phyloP scores from a whole-genome alignment of 2,797 vertebrate species.

The Micromesistius poutassou region DNA sequence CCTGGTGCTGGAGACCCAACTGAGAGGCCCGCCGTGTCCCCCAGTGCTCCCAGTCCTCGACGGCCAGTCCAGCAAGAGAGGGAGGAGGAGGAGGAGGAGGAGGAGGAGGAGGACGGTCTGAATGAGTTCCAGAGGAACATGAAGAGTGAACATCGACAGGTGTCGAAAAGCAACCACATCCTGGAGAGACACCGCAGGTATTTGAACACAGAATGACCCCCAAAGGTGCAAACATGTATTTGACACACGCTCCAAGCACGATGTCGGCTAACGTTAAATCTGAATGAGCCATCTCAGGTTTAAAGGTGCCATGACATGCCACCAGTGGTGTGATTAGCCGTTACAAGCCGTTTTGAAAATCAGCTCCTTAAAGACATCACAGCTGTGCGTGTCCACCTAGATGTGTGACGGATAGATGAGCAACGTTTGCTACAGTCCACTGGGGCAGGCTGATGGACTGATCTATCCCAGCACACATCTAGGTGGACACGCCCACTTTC shows the following conservation, averaged over 20 bases:
- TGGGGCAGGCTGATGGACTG: too few species aligned
- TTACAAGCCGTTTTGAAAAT: too few species aligned
- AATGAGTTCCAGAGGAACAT: conserved; percentile 37
- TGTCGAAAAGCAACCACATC: background rate
- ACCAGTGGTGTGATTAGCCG: too few species aligned
- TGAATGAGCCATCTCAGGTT: background rate
- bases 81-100: conserved; percentile 21
- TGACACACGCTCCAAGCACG: background rate
- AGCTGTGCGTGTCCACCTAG: too few species aligned
- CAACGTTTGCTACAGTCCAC: too few species aligned
- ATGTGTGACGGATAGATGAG: too few species aligned
- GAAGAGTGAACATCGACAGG: conserved; percentile 11
- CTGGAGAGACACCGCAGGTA: conserved; percentile 57
- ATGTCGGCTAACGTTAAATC: background rate
- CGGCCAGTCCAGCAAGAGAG: background rate
- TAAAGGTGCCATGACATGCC: too few species aligned
- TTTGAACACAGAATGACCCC: background rate
- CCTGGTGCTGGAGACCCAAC: background rate
- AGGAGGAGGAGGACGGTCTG: conserved; percentile 24
- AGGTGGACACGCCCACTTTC: too few species aligned
- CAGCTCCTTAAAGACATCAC: too few species aligned
- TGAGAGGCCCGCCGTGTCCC: background rate
- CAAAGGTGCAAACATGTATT: too few species aligned
- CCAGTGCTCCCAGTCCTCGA: background rate
- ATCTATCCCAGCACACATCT: too few species aligned